Percentiles rank a stretch among this genome's conserved stretches.
Evolutionary conservation across 2,797 vertebrate species (phyloP).

Genomic region (Brotula barbata): DNA sequence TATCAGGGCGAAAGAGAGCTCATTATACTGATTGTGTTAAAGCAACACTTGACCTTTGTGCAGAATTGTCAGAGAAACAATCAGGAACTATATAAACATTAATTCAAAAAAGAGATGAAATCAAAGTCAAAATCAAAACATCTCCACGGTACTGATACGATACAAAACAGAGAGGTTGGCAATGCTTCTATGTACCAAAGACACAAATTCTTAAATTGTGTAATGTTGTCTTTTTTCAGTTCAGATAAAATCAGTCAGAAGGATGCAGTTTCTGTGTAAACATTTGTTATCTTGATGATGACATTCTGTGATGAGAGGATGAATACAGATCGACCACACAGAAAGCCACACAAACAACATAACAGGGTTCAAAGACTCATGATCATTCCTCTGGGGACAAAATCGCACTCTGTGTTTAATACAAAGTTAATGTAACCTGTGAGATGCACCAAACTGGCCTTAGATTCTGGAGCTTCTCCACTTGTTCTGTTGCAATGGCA

Average conservation of each 20-base stretch:
- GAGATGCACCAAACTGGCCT: slow-evolving; percentile 20
- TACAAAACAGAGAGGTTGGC: slow-evolving; percentile 71
- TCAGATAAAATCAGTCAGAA: slow-evolving; percentile 56
- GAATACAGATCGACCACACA: slow-evolving; percentile 58
- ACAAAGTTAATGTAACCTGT: slow-evolving; percentile 19
- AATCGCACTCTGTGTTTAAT: slow-evolving; percentile 34
- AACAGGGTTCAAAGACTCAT: slow-evolving; percentile 53
- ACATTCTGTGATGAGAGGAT: slow-evolving; percentile 57
- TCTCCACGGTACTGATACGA: slow-evolving; percentile 73
- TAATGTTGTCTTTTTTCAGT: slow-evolving; percentile 34
- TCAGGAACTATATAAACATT: slow-evolving; percentile 64
- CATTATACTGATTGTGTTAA: slow-evolving; percentile 34
- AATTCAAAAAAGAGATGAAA: slow-evolving; percentile 36
- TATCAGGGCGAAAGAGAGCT: slow-evolving; percentile 36
- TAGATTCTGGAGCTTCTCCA: slow-evolving; percentile 16
- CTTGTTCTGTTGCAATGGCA: slow-evolving; percentile 24
- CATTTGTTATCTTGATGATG: slow-evolving; percentile 56
- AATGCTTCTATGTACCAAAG: slow-evolving; percentile 60
- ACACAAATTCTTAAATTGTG: slow-evolving; percentile 53
- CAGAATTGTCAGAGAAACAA: slow-evolving; percentile 50
- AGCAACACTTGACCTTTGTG: slow-evolving; percentile 78
- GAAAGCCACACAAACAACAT: slow-evolving; percentile 59
- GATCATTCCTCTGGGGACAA: slow-evolving; percentile 26
- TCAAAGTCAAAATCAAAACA: slow-evolving; percentile 53
- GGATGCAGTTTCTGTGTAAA: slow-evolving; percentile 69